Evolutionary conservation across 2,888 invertebrate species (phyloP).

Genomic region (Onchidella celtica): DNA sequence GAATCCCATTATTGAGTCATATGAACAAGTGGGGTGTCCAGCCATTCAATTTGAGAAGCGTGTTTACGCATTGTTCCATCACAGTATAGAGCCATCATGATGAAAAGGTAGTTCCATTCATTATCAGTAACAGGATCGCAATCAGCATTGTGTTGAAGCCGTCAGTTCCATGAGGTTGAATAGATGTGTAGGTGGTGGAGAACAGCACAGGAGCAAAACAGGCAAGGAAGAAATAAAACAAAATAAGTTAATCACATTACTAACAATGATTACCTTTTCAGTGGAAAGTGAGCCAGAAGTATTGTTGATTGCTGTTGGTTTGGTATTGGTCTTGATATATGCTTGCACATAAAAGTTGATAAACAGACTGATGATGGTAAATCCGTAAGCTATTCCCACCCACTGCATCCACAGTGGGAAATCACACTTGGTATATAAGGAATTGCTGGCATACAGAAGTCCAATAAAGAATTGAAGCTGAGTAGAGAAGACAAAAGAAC

Average conservation of each 20-base stretch:
- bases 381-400: slow-evolving; percentile 87
- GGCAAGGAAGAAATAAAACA: background rate
- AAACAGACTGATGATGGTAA: slow-evolving; percentile 97
- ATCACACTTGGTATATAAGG: slow-evolving; percentile 69
- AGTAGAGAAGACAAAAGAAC: slow-evolving; percentile 18
- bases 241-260: background rate
- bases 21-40: no score
- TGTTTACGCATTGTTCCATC: no score
- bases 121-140: no score
- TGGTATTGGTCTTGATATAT: slow-evolving; percentile 83
- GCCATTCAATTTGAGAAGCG: no score
- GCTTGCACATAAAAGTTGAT: slow-evolving; percentile 95
- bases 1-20: no score
- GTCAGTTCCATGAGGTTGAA: background rate
- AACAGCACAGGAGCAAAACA: background rate
- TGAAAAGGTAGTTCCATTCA: no score
- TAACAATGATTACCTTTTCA: slow-evolving; percentile 43
- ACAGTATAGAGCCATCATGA: no score
- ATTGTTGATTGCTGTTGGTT: slow-evolving; percentile 13
- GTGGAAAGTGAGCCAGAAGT: background rate
- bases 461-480: slow-evolving; percentile 80
- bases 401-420: slow-evolving; percentile 76
- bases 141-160: no score
- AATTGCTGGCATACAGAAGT: slow-evolving; percentile 75
- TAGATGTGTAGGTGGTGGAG: background rate